Evolutionary conservation across 1,140 invertebrate genomes (phyloP).

Genomic region (Penaeus vannamei): DNA sequence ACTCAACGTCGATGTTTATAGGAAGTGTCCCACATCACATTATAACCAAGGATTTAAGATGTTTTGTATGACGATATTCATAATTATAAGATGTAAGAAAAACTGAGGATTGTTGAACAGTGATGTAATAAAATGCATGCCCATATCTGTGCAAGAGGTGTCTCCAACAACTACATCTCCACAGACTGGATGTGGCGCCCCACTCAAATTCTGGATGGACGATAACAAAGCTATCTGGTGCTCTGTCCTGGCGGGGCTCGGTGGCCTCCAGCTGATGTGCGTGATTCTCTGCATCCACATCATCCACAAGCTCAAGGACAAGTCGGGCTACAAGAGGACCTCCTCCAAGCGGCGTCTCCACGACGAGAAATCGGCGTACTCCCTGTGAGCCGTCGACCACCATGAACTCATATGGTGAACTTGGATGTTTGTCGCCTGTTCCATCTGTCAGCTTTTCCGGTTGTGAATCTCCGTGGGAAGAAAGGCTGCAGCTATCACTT

Average conservation of each 20-base stretch:
- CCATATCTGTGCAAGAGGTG: too few relatives aligned
- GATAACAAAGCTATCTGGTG: conserved; percentile 71
- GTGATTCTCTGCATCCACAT: conserved; percentile 69
- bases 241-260: conserved; percentile 69
- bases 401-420: conserved; percentile 34
- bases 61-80: too few relatives aligned
- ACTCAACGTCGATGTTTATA: too few relatives aligned
- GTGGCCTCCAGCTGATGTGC: conserved; percentile 70
- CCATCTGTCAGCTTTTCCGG: too few relatives aligned
- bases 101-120: too few relatives aligned
- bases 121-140: too few relatives aligned
- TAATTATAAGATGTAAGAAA: too few relatives aligned
- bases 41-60: too few relatives aligned
- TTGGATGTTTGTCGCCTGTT: neutral
- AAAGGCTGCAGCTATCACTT: too few relatives aligned
- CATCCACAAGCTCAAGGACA: conserved; percentile 68
- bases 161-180: conserved; percentile 29
- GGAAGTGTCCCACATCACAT: too few relatives aligned
- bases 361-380: conserved; percentile 53
- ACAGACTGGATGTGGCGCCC: conserved; percentile 71
- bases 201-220: conserved; percentile 71
- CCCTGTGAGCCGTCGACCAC: conserved; percentile 50
- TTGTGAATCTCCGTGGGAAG: too few relatives aligned
- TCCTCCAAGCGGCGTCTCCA: conserved; percentile 55
- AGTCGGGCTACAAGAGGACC: conserved; percentile 44